Base-by-base conservation (phyloP, 1,140 invertebrate genomes). In the Leptinotarsa lineolata region DNA sequence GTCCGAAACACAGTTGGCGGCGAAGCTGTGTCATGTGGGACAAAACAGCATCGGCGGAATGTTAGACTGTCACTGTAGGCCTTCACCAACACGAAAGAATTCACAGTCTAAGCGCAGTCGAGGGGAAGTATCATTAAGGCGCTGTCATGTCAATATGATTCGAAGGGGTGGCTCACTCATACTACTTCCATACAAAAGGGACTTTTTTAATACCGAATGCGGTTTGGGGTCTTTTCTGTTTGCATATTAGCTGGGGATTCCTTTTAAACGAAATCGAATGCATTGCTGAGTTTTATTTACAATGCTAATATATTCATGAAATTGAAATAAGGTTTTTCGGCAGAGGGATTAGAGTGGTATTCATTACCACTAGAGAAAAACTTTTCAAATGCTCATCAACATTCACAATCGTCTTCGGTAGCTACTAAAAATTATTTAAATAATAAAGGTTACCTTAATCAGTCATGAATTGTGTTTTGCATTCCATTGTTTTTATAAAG, bases 141-240 rank as follows among this genome's bases (percentile, higher is more conserved):
- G 72, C 81, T 81, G 81, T 83, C 82, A 83, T 83, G 82, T 83
- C 81, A 83, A 83, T 83, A 83, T 82, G 81, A 83, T 82, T 80
- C 76, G 78, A 79, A 78, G 81, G 81, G 81, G 81, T 83, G 77
- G 80, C 74, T 74, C 76, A 67, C 70, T 75, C 74, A 74, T 69
- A 73, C 61, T 68, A 39, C 75, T 76, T 77, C 75, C 76, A 77
- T 79, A 82, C 82, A 81, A 83, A 79, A 82, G 81, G 80, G 81
- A 83, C 75, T 83, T 83, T 83, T 83, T 82, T 81, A 80, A 81
- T 81, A 77, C 78, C 76, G 74, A 76, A 76, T 80, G 81, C 74
- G 80, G 79, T 82, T 79, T 80, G 75, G 74, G 76, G 74, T 78
- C 71, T 68, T 18, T 79, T 76, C 76, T 78, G 78, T 78, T 80